Percentiles rank a stretch among this genome's conserved stretches.
Conservation (phyloP, 2,888 invertebrate genomes). For the Plutella xylostella region DNA sequence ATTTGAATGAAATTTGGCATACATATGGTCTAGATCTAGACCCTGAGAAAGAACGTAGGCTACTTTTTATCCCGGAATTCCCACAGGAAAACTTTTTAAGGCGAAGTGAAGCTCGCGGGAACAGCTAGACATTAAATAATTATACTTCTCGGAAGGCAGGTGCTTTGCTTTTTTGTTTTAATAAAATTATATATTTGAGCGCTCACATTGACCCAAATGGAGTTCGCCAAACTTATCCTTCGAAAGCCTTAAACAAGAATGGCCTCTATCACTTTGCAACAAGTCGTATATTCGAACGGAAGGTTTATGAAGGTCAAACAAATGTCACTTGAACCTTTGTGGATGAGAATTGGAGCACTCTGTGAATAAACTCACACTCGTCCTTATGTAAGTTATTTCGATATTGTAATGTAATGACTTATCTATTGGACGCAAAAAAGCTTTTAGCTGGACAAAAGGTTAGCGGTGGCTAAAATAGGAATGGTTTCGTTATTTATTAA, state of each 20-base stretch:
- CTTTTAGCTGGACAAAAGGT: not conserved
- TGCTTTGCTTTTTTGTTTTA: not conserved
- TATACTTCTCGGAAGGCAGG: not conserved
- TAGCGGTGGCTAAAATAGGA: not conserved
- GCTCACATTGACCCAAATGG: slow-evolving; percentile 4
- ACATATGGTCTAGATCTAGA: too few species aligned
- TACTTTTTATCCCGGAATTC: too few species aligned
- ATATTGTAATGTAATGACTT: not conserved
- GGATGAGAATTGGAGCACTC: slow-evolving; percentile 47
- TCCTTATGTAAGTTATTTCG: not conserved
- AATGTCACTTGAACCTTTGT: slow-evolving; percentile 60
- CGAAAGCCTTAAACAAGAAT: not conserved
- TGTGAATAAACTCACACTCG: not conserved
- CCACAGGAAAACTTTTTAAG: too few species aligned
- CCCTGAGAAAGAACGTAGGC: too few species aligned
- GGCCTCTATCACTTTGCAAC: not conserved
- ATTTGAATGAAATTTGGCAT: too few species aligned
- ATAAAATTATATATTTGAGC: not conserved
- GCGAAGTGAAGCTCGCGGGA: too few species aligned
- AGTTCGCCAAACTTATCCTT: not conserved
- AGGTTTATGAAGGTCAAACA: slow-evolving; percentile 35
- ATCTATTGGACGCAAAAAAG: not conserved
- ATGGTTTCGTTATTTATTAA: not conserved
- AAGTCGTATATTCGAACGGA: not conserved
- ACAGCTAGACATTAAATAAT: too few species aligned